Base-by-base conservation (phyloP, 2,113 vertebrate species). In the Aldabrachelys gigantea region DNA sequence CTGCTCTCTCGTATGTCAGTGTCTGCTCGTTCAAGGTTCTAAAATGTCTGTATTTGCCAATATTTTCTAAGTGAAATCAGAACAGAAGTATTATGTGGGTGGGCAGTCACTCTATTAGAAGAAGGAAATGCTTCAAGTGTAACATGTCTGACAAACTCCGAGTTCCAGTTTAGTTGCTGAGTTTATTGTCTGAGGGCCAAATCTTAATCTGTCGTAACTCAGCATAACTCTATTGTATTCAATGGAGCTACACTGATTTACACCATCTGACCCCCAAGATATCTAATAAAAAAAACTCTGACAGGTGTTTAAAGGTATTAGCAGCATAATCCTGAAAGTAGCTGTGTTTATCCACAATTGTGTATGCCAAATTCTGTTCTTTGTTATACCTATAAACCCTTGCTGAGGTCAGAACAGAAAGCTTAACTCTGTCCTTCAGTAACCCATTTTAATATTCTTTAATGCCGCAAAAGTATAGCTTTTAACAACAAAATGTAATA, bases 41-140 rank as follows among this genome's bases (percentile, higher is more conserved):
- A 49, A 75, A 57, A 44, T 75, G 5, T 35, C 65, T n/a, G 13
- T 79, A 12, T 96, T 27, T 84, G 56, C 49, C 25, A 82, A 75
- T 80, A n/a, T 22, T 92, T 82, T 76, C 52, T 89, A 97, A 93
- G 83, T 75, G 65, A 94, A 87, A 19, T 52, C 86, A 83, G 75
- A 90, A 90, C 27, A 56, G 9, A 85, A 91, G 35, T 14, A 80
- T 82, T 84, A 10, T 10, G 62, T 44, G 7, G 25, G 49, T 80
- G 17, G 95, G 69, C 17, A 92, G 94, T 81, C 52, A 27, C 54
- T 8, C 47, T 76, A 17, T 52, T 53, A 72, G 49, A 72, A n/a
- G 47, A 13, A 54, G n/a, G n/a, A 53, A 53, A 17, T 75, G 44
- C 53, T 92, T 38, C 19, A 86, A 80, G 47, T 72, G 5, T 12